phyloP scores from a whole-genome alignment of 2,797 vertebrate species.

The Anniella stebbinsi region DNA sequence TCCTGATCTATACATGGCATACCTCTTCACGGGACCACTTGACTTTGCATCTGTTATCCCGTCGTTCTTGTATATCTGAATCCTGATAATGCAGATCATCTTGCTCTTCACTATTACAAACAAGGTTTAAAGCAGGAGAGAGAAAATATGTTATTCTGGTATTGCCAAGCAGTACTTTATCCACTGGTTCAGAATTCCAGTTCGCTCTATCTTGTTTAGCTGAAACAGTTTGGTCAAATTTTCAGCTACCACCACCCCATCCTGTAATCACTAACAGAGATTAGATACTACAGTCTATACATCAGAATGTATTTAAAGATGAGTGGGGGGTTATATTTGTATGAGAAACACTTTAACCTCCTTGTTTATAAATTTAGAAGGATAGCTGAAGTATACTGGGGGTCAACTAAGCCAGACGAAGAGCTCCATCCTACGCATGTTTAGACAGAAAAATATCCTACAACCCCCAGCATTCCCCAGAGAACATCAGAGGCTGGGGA shows the following conservation, averaged over 20 bases:
- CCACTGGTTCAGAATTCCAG: neutral
- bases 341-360: neutral
- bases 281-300: neutral
- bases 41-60: slow-evolving; percentile 91
- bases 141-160: neutral
- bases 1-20: slow-evolving; percentile 25
- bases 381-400: neutral
- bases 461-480: too few species aligned
- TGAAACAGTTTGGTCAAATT: neutral
- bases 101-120: slow-evolving; percentile 85
- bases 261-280: neutral
- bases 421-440: too few species aligned
- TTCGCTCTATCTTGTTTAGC: neutral
- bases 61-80: slow-evolving; percentile 90
- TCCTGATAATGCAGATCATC: slow-evolving; percentile 91
- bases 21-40: slow-evolving; percentile 97
- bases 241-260: neutral
- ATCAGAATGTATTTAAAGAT: too few species aligned
- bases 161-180: neutral
- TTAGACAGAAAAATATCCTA: too few species aligned
- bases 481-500: too few species aligned
- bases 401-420: neutral
- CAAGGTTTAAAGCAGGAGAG: neutral
- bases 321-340: too few species aligned
- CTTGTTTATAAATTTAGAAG: neutral